Evolutionary conservation across 2,888 invertebrate species (phyloP).

Genomic region (Drosophila sordidula): DNA sequence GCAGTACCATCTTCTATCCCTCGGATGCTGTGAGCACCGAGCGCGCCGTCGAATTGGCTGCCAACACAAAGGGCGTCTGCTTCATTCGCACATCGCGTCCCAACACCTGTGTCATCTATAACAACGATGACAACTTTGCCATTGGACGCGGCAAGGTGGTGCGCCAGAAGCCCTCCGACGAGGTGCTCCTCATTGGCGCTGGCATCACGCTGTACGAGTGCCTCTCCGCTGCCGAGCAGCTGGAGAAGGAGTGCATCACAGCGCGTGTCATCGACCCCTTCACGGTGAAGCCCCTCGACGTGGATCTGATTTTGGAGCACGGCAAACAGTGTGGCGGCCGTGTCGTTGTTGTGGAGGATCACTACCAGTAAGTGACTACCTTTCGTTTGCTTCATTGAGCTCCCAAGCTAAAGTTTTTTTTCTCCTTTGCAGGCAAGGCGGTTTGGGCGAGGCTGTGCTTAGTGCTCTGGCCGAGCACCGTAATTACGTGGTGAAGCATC

Average conservation of each 20-base stretch:
- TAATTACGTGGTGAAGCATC: constrained; percentile 90
- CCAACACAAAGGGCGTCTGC: constrained; percentile 97
- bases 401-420: not conserved
- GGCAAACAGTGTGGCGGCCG: constrained; percentile 92
- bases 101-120: constrained; percentile 93
- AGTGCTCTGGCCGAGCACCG: constrained; percentile 91
- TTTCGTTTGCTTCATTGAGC: not conserved
- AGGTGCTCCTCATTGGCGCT: constrained; percentile 94
- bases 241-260: constrained; percentile 90
- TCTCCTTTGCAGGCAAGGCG: constrained; percentile 87
- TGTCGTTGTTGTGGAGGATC: constrained; percentile 98
- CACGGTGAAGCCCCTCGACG: constrained; percentile 98
- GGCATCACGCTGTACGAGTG: constrained; percentile 98
- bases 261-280: constrained; percentile 97
- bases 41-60: constrained; percentile 97
- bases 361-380: constrained; percentile 92
- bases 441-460: constrained; percentile 97
- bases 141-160: constrained; percentile 93
- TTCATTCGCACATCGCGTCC: constrained; percentile 98
- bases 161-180: constrained; percentile 90
- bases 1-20: constrained; percentile 91
- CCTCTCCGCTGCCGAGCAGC: constrained; percentile 91
- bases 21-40: constrained; percentile 98
- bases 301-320: constrained; percentile 89
- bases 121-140: constrained; percentile 92